Evolutionary conservation across 2,113 vertebrate genomes (phyloP), one percentile per base, ranked within the genome.

Genomic region (Ploceus nigricollis): DNA sequence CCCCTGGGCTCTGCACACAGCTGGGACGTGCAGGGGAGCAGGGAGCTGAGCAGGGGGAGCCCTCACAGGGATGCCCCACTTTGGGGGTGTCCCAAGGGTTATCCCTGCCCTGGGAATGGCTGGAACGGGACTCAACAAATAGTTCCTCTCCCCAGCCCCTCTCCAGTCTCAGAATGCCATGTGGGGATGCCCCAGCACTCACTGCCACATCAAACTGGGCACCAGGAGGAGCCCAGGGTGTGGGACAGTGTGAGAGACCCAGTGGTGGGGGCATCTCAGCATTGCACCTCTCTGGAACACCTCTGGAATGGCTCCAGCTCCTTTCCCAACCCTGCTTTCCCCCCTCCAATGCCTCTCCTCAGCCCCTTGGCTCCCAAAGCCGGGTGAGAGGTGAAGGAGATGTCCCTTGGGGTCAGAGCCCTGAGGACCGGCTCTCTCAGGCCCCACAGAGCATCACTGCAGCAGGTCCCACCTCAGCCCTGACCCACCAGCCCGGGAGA

Each of bases 141-240:
- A 5, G 2, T 6, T 4, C 10, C 40, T 5, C 5, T 9, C n/a
- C 19, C n/a, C 48, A 48, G 45, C 22, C 24, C 50, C 44, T 50
- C 51, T 8, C 44, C 4, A 2, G 47, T 3, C 9, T 30, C 7
- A 2, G 44, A 9, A 3, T 8, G 3, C 8, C 1, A 2, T 0
- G 24, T 2, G 5, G 63, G 11, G 48, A 5, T 19, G 13, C 57
- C 68, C 6, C 19, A 72, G 53, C 8, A 1, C 40, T 45, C 25
- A 0, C 23, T 27, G 44, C 18, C 45, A 7, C 5, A 0, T 3
- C 30, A 37, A 33, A 24, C 7, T 0, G 11, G 58, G 54, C 12
- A 30, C 12, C 0, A 15, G 14, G 65, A 75, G 51, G 25, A 28
- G 27, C 21, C 10, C 47, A 3, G 37, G 16, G 20, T 6, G 18